A percentile compares a stretch with the other conserved stretches of the same genome.
These are phyloP conservation scores for Bellardia bayeri DNA, from an alignment of 2,888 invertebrate genomes.

Conservation along the genomic window DNA sequence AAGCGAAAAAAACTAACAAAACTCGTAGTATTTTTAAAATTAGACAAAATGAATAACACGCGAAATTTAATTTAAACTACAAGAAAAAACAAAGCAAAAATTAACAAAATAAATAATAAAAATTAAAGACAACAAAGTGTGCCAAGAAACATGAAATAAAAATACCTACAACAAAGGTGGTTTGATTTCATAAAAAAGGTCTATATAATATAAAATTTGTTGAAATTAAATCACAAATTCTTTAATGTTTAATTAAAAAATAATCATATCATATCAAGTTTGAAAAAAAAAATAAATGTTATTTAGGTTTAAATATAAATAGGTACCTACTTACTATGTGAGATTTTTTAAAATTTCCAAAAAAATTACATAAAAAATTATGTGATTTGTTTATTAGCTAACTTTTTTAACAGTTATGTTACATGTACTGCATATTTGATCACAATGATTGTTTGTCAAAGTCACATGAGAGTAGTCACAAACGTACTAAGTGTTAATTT, in stretches of 20 bases:
- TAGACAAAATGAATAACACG: slow-evolving; percentile 29
- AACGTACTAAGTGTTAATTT: slow-evolving; percentile 16
- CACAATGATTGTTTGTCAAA: slow-evolving; percentile 22
- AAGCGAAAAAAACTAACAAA: background rate
- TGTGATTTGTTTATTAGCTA: slow-evolving; percentile 38
- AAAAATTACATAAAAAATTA: slow-evolving; percentile 5
- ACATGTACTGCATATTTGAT: slow-evolving; percentile 5
- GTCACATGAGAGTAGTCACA: slow-evolving; percentile 50
- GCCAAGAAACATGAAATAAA: slow-evolving; percentile 20
- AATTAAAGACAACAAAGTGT: slow-evolving; percentile 45
- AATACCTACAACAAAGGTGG: background rate
- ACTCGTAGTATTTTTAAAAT: slow-evolving; percentile 33
- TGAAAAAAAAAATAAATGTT: no score
- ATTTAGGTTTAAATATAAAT: no score
- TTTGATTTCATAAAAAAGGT: slow-evolving; percentile 10
- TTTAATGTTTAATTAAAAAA: no score
- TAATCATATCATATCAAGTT: no score
- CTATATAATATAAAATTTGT: slow-evolving; percentile 11
- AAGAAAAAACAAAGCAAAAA: slow-evolving; percentile 2
- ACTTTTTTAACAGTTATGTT: background rate
- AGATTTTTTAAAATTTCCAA: no score
- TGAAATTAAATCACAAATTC: background rate
- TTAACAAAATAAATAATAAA: slow-evolving; percentile 46
- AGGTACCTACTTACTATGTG: no score
- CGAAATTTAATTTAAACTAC: slow-evolving; percentile 27